Base-by-base conservation (phyloP, 2,888 invertebrate genomes). In the Pegoplata infirma region DNA sequence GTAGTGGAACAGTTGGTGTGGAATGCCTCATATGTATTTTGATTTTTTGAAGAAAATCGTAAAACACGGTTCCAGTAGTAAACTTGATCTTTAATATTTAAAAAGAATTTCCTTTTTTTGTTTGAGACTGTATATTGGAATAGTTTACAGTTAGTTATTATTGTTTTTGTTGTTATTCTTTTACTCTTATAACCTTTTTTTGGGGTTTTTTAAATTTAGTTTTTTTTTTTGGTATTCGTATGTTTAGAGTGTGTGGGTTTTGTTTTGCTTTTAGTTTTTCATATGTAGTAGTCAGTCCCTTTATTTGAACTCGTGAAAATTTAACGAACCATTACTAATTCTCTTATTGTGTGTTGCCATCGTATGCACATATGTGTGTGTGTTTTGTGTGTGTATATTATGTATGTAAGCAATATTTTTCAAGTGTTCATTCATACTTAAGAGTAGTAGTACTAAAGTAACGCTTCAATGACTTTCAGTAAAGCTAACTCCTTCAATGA, bases 271-370 rank as follows among this genome's bases (percentile, higher is more conserved):
- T 66, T 51, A 51, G 66, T 71, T 55, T 66, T 49, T 19, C 16
- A 53, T 23, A n/a, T n/a, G n/a, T n/a, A n/a, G n/a, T n/a, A n/a
- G n/a, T n/a, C n/a, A 69, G 76, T 59, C 59, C 71, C 58, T 61
- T 72, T 76, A 76, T 76, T 71, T 47, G 49, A 17, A 61, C 53
- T 76, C 71, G 66, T 76, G 71, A 67, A 71, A 72, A 76, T 21
- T 72, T 66, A 76, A 76, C 76, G 55, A 72, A 47, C 61, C 76
- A 72, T 71, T 53, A 61, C 66, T 76, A 76, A 76, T 76, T 59
- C 53, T 59, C 76, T 63, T 71, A 76, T 71, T 71, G 76, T 76
- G 58, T 66, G 64, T 16, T 76, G 46, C 40, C 53, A 74, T 67
- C 46, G 21, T 63, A 23, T 16, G 10, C 53, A 23, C 19, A 51